Base-by-base conservation (phyloP, 1,140 invertebrate genomes). In the Eurosta solidaginis region DNA sequence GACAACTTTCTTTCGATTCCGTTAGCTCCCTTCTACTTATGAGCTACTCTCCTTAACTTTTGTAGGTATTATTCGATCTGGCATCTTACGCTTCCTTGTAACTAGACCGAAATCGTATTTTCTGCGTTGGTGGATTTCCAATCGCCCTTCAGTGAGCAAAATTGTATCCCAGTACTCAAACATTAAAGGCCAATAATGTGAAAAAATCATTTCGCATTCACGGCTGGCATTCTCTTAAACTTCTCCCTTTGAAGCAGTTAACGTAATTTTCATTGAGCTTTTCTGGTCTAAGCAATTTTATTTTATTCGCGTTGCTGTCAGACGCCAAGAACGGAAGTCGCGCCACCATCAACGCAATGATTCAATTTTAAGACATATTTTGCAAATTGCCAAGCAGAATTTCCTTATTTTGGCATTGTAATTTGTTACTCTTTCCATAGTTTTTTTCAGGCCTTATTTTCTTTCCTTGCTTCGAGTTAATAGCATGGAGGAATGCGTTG, bases 311-410 rank as follows among this genome's bases (percentile, higher is more conserved):
- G 27, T 59, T 17, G 27, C 29, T 25, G n/a, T n/a, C 5, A 63
- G 29, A 33, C 54, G 54, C 1, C 54, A 33, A 10, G 27, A 7
- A 17, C 59, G 36, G 59, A 68, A 68, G 59, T 68, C 59, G 59
- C 33, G 3, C 49, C 54, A 40, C 29, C 33, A 20, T 40, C 27
- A 40, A 68, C 22, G n/a, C 33, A 68, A 68, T 68, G 12, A 68
- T 36, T 68, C 22, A n/a, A 68, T 68, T 20, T 68, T 17, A 68
- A 40, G 40, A 42, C 59, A 42, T 36, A 29, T 68, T 68, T 36
- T 40, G 36, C 59, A 68, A 68, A 42, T 68, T 68, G 59, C 59
- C 59, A 68, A 68, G 59, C 12, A 40, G 59, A 40, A 68, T 68
- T 68, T 68, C 59, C 59, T 68, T 68, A 36, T 68, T 68, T 68